Base-by-base conservation (phyloP, 2,797 vertebrate species). In the Knipowitschia caucasica region DNA sequence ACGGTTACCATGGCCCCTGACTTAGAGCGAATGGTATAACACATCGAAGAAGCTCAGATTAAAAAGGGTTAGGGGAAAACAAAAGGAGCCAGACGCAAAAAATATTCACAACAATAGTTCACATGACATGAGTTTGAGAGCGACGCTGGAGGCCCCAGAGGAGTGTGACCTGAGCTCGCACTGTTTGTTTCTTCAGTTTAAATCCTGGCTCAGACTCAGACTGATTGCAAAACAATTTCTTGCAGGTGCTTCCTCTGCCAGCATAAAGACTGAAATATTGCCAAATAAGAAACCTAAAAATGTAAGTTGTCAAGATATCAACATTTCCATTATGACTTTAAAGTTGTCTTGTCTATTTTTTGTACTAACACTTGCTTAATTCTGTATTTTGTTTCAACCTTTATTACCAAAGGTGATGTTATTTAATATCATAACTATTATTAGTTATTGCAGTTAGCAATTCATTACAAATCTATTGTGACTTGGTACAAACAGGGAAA, bases 201-300 rank as follows among this genome's bases (percentile, higher is more conserved):
- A 46, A 46, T 46, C 44, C 44, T 29, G 42, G 23, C 25, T 46
- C 3, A 43, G 36, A 39, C 36, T 21, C 29, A 46, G 27, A 46
- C 15, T 8, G 18, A 29, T 46, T 46, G 44, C 26, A 18, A 36
- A 52, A 40, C 15, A n/a, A 4, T 20, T 18, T 20, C 21, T 27
- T 29, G 26, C 12, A 59, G 12, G 45, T 30, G 44, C 12, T 39
- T 18, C n/a, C 30, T 4, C n/a, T 46, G 25, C 24, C 43, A 9
- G 21, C 6, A 7, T 9, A 9, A 45, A 7, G 34, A 35, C n/a
- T 17, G 8, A 15, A 35, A 7, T 38, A 5, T 3, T 20, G 10
- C 9, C 15, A 39, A 21, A 20, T 21, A 21, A 11, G 10, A 10
- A 39, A 10, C 7, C 9, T 10, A 39, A 8, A 14, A 34, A n/a